These are phyloP conservation scores for Epistrophe grossulariae DNA, from an alignment of 2,888 invertebrate species.

Conservation along the genomic window DNA sequence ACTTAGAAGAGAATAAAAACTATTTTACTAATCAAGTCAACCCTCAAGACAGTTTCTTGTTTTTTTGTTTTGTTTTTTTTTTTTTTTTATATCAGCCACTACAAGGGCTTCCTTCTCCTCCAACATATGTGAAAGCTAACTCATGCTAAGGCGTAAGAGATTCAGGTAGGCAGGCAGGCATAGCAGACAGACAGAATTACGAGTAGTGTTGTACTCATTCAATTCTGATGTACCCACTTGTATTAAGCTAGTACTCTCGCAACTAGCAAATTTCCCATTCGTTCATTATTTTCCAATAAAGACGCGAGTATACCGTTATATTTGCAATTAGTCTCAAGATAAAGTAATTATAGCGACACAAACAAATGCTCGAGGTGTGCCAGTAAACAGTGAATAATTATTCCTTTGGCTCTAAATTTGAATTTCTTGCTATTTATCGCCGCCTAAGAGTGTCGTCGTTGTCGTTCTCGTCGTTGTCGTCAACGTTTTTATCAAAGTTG, in stretches of 20 bases:
- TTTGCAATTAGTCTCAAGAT: conserved; percentile 54
- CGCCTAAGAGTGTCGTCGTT: conserved; percentile 8
- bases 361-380: conserved; percentile 58
- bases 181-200: neutral
- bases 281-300: conserved; percentile 62
- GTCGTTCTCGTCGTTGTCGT: conserved; percentile 2
- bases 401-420: conserved; percentile 32
- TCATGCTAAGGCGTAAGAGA: conserved; percentile 28
- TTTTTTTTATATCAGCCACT: conserved; percentile 28
- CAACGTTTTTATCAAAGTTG: neutral
- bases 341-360: conserved; percentile 25
- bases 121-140: conserved; percentile 9
- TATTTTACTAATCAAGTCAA: conserved; percentile 64
- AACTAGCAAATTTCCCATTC: conserved; percentile 40
- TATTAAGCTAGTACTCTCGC: neutral
- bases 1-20: conserved; percentile 21
- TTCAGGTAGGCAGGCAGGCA: neutral
- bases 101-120: conserved; percentile 62
- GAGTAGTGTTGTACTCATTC: conserved; percentile 4
- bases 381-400: conserved; percentile 22
- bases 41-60: conserved; percentile 53
- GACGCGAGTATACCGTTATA: conserved; percentile 51
- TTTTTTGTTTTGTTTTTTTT: neutral
- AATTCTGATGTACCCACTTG: conserved; percentile 34
- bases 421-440: conserved; percentile 22